Percentiles rank a stretch among this genome's conserved stretches.
Evolutionary conservation across 2,797 vertebrate species (phyloP).

Genomic region (Emys orbicularis): DNA sequence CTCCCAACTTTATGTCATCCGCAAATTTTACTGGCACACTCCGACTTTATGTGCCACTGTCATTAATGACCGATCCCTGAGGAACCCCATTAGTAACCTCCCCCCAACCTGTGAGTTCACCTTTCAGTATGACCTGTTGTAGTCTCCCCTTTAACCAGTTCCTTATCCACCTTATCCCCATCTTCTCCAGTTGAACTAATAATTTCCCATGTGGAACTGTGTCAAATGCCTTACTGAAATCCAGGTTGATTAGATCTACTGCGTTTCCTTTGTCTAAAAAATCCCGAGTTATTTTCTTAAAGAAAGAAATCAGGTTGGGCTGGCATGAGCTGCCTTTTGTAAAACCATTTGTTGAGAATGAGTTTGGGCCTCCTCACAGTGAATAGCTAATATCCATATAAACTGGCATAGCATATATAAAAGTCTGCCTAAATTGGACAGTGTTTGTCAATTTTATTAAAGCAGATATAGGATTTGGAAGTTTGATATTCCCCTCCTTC

Average conservation of each 20-base stretch:
- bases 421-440: background rate
- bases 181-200: background rate
- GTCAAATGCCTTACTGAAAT: background rate
- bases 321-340: background rate
- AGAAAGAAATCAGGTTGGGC: background rate
- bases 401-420: background rate
- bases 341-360: background rate
- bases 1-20: background rate
- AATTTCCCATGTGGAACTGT: background rate
- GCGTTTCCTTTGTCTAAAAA: background rate
- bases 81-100: background rate
- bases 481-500: slow-evolving; percentile 5
- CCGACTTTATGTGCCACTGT: background rate
- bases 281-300: background rate
- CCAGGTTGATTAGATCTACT: background rate
- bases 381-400: background rate
- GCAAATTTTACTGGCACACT: background rate
- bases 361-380: background rate
- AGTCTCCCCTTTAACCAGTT: background rate
- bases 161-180: background rate
- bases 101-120: background rate
- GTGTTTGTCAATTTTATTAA: slow-evolving; percentile 1
- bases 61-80: background rate
- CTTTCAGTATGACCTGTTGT: background rate
- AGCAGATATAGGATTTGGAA: background rate